Evolutionary conservation across 2,113 vertebrate species (phyloP).

Genomic region (Heteronetta atricapilla): DNA sequence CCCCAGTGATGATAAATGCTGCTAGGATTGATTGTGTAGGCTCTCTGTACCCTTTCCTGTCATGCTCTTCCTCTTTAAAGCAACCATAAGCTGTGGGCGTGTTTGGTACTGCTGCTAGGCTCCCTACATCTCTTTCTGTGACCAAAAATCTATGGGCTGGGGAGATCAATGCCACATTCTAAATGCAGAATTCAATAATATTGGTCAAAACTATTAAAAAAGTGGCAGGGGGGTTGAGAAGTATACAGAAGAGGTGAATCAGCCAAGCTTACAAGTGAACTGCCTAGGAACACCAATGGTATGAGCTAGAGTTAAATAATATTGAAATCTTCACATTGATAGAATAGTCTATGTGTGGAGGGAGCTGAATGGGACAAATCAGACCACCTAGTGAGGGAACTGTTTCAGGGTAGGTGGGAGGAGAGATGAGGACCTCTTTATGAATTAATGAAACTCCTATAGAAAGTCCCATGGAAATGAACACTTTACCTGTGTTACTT

Average conservation of each 20-base stretch:
- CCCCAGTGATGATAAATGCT: not conserved
- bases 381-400: not conserved
- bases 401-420: not conserved
- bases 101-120: not conserved
- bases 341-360: not conserved
- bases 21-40: not conserved
- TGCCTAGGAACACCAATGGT: not conserved
- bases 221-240: fast-evolving
- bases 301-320: not conserved
- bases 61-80: not conserved
- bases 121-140: not conserved
- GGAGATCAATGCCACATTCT: not conserved
- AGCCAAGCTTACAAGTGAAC: not conserved
- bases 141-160: not conserved
- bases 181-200: not conserved
- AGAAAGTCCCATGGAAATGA: constrained; percentile 39
- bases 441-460: constrained; percentile 36
- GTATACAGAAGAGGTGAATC: not conserved
- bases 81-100: not conserved
- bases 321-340: not conserved
- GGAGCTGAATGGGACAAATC: not conserved
- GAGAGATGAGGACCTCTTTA: not conserved
- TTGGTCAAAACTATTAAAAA: not conserved
- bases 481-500: not conserved
- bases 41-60: not conserved